Percentiles rank a stretch among this genome's conserved stretches.
Conservation (phyloP, 2,888 invertebrate genomes). For the Drosophila neotestacea region DNA sequence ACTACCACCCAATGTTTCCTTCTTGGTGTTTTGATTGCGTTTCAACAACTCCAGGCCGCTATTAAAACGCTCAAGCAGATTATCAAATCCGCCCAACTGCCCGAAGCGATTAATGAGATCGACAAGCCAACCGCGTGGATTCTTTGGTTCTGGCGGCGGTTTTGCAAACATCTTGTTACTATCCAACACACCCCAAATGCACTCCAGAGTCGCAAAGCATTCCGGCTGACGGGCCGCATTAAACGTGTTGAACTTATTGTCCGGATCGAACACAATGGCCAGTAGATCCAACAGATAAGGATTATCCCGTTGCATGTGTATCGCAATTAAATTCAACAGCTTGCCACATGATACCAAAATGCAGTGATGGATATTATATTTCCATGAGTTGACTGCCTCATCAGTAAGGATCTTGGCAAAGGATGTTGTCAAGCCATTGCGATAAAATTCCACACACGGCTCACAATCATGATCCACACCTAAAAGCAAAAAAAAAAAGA, state of each 20-base stretch:
- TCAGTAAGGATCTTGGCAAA: constrained; percentile 98
- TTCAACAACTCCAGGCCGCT: constrained; percentile 88
- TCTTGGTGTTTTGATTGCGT: constrained; percentile 85
- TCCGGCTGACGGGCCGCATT: constrained; percentile 84
- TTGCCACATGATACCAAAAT: constrained; percentile 97
- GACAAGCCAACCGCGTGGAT: constrained; percentile 97
- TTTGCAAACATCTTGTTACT: constrained; percentile 88
- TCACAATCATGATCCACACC: constrained; percentile 95
- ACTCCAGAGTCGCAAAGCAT: constrained; percentile 82
- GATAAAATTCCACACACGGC: constrained; percentile 97
- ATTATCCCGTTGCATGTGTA: constrained; percentile 95
- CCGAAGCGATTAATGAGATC: constrained; percentile 98
- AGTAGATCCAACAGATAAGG: constrained; percentile 95
- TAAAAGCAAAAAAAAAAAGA: constrained; percentile 78
- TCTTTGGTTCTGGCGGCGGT: constrained; percentile 91
- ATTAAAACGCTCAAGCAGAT: constrained; percentile 93
- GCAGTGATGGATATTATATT: constrained; percentile 97
- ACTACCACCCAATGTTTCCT: constrained; percentile 4
- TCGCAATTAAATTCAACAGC: constrained; percentile 95
- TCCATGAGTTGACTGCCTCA: constrained; percentile 99
- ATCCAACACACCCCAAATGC: constrained; percentile 87
- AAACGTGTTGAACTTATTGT: constrained; percentile 92
- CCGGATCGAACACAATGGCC: constrained; percentile 97
- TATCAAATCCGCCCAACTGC: constrained; percentile 94
- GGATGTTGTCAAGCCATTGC: constrained; percentile 96